phyloP scores from a whole-genome alignment of 2,797 vertebrate genomes.

The Pristis pectinata region DNA sequence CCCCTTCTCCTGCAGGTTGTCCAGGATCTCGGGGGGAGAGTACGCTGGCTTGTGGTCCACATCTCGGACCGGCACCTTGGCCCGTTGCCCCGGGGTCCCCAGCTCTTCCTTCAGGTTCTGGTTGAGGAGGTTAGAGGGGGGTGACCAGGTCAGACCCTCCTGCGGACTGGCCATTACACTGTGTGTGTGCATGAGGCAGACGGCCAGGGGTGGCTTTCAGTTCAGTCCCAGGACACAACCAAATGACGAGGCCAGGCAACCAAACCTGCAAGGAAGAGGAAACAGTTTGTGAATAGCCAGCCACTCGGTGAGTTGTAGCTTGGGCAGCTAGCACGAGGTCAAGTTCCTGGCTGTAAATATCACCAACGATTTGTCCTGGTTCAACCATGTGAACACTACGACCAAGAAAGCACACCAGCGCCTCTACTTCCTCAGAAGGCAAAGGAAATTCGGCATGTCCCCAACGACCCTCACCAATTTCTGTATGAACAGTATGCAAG shows the following conservation, averaged over 20 bases:
- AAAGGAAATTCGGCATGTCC: no score
- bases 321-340: no score
- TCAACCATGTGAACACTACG: no score
- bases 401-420: no score
- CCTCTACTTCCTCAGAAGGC: no score
- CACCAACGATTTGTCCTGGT: no score
- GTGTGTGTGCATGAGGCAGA: slow-evolving; percentile 69
- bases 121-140: slow-evolving; percentile 69
- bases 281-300: not conserved
- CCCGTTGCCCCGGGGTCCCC: not conserved
- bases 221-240: not conserved
- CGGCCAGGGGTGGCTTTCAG: not conserved
- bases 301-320: not conserved
- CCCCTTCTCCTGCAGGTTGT: slow-evolving; percentile 66
- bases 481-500: no score
- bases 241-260: not conserved
- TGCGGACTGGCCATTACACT: slow-evolving; percentile 90
- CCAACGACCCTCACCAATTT: no score
- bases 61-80: slow-evolving; percentile 60
- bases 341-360: no score
- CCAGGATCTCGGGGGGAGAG: slow-evolving; percentile 49
- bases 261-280: not conserved
- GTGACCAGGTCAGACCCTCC: slow-evolving; percentile 85
- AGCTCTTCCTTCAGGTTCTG: slow-evolving; percentile 80
- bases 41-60: slow-evolving; percentile 62